These are phyloP conservation scores for Cranoglanis bouderius DNA, from an alignment of 2,113 vertebrate species.

Conservation along the genomic window DNA sequence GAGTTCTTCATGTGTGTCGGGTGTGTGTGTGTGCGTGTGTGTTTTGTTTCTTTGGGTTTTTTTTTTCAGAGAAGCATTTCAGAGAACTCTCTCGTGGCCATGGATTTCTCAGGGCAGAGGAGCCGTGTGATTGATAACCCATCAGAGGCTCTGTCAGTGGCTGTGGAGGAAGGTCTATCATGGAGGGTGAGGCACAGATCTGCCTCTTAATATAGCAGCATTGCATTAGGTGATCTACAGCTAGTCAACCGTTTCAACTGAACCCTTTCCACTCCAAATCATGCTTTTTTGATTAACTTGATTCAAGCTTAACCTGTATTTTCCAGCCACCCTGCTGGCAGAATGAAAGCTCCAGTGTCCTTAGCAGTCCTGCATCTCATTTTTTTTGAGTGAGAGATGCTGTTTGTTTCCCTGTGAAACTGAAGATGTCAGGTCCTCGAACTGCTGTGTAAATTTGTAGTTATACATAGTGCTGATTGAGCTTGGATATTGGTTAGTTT, in stretches of 20 bases:
- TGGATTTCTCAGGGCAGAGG: conserved; percentile 96
- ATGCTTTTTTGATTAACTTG: neutral
- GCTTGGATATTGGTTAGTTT: neutral
- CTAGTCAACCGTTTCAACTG: neutral
- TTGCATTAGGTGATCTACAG: conserved; percentile 27
- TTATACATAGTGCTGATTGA: neutral
- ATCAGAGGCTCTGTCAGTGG: conserved; percentile 90
- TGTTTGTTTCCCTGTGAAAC: neutral
- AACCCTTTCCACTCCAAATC: neutral
- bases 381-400: neutral
- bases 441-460: no score
- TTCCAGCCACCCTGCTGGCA: neutral
- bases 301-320: neutral
- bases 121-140: conserved; percentile 95
- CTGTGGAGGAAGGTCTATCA: conserved; percentile 91
- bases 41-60: conserved; percentile 40
- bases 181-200: conserved; percentile 83
- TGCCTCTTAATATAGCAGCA: conserved; percentile 18
- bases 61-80: conserved; percentile 90
- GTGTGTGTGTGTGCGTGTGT: neutral
- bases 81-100: conserved; percentile 96
- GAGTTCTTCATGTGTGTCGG: neutral
- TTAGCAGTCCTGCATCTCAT: neutral
- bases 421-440: neutral
- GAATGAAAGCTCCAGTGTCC: neutral